Conservation (phyloP, 2,888 invertebrate genomes). For the Xestia c-nigrum region DNA sequence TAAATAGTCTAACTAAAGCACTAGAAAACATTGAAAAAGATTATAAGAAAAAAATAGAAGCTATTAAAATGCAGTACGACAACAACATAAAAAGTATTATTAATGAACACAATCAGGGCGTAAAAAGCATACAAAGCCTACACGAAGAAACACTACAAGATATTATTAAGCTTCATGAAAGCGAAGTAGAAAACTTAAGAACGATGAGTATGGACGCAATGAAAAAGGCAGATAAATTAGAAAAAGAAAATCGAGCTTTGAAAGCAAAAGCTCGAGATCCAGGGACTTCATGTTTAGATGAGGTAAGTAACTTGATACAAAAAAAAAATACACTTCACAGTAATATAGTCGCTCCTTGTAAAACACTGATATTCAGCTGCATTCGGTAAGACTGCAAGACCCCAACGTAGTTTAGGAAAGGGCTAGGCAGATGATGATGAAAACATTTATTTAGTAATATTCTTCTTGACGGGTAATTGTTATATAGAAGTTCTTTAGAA, state of each 20-base stretch:
- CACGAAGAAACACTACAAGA: slow-evolving; percentile 89
- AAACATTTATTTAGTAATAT: background rate
- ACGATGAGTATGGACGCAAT: slow-evolving; percentile 87
- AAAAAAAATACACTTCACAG: background rate
- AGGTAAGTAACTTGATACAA: slow-evolving; percentile 68
- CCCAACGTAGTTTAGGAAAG: background rate
- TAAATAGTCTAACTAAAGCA: slow-evolving; percentile 76
- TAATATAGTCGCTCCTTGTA: background rate
- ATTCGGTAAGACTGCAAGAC: background rate
- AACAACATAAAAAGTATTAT: slow-evolving; percentile 88
- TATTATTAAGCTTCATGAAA: slow-evolving; percentile 86
- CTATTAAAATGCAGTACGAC: slow-evolving; percentile 89
- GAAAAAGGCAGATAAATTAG: slow-evolving; percentile 83
- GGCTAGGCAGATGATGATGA: background rate
- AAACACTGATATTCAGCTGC: background rate
- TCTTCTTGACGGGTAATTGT: background rate
- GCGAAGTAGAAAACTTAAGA: slow-evolving; percentile 88
- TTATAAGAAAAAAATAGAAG: slow-evolving; percentile 83
- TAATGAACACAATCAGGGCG: slow-evolving; percentile 89
- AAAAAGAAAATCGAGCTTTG: slow-evolving; percentile 81
- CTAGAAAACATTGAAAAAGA: slow-evolving; percentile 81
- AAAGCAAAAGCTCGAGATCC: slow-evolving; percentile 73
- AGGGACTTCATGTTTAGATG: slow-evolving; percentile 67
- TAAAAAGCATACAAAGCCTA: slow-evolving; percentile 88
- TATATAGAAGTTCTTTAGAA: background rate